Percentiles rank a stretch among this genome's conserved stretches.
phyloP scores from a whole-genome alignment of 92 coral and sea anemone species.

The Zoanthus sansibaricus region DNA sequence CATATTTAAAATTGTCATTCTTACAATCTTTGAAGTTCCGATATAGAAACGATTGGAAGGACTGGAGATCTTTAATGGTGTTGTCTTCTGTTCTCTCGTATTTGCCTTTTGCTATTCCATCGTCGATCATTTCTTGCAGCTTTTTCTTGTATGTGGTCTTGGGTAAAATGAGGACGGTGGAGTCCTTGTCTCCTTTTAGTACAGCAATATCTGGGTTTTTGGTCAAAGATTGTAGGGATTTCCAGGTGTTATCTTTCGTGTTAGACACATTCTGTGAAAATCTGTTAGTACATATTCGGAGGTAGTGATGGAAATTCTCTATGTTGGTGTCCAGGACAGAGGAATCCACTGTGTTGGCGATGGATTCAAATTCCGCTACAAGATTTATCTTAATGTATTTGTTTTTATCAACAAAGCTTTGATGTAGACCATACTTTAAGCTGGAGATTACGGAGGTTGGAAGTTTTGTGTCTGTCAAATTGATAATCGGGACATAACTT shows the following conservation, averaged over 20 bases:
- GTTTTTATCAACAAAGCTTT: too few species aligned
- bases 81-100: constrained; percentile 42
- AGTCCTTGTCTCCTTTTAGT: background rate
- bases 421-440: background rate
- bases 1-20: background rate
- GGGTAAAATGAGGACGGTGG: constrained; percentile 23
- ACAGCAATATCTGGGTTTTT: background rate
- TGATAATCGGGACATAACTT: constrained; percentile 44
- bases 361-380: constrained; percentile 10
- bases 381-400: constrained; percentile 9
- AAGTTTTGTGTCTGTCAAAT: constrained; percentile 13
- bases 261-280: constrained; percentile 45
- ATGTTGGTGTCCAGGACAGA: constrained; percentile 22
- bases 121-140: background rate
- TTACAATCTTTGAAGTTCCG: background rate
- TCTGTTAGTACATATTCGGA: constrained; percentile 39
- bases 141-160: constrained; percentile 2
- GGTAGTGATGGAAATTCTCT: constrained; percentile 39
- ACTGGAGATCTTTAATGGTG: constrained; percentile 31
- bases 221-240: constrained; percentile 11
- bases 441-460: background rate
- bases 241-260: constrained; percentile 28
- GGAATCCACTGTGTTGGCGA: constrained; percentile 26
- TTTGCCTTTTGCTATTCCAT: constrained; percentile 33
- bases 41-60: constrained; percentile 39